phyloP scores from a whole-genome alignment of 2,113 vertebrate species.

The Cyphomyrus discorhynchus region DNA sequence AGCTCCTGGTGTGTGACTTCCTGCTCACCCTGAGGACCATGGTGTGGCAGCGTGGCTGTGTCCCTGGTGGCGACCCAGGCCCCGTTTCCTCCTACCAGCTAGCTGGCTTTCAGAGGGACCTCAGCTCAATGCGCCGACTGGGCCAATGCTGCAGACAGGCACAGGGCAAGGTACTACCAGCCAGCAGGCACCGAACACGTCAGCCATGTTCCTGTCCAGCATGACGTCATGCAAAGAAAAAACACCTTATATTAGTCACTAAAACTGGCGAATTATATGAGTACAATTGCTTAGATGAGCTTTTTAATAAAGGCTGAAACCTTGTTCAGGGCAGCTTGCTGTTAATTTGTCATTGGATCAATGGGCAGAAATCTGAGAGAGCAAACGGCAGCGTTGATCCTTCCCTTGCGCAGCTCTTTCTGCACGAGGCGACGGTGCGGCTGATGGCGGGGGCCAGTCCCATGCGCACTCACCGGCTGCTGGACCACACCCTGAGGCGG shows the following conservation, averaged over 20 bases:
- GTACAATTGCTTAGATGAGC: not conserved
- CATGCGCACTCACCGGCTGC: conserved; percentile 89
- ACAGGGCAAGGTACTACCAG: conserved; percentile 76
- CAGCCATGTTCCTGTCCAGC: not conserved
- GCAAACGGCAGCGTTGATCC: no score
- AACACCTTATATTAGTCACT: not conserved
- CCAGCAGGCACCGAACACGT: no score
- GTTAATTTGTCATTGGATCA: not conserved
- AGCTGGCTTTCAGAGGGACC: conserved; percentile 90
- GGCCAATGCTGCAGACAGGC: conserved; percentile 80
- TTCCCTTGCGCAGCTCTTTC: conserved; percentile 70
- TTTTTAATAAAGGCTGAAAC: not conserved
- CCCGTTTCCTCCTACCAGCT: conserved; percentile 74
- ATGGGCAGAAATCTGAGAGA: not conserved
- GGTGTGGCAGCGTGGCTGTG: conserved; percentile 82
- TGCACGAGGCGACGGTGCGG: conserved; percentile 91
- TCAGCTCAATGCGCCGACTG: conserved; percentile 82
- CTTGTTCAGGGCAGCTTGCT: not conserved
- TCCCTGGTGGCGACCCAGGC: conserved; percentile 73
- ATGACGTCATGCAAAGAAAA: not conserved
- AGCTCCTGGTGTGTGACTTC: conserved; percentile 86
- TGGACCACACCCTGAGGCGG: conserved; percentile 86
- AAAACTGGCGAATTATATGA: not conserved
- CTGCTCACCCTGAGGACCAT: conserved; percentile 82
- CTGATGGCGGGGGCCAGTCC: conserved; percentile 97